phyloP scores from a whole-genome alignment of 2,888 invertebrate species.

The Hetaerina titia region DNA sequence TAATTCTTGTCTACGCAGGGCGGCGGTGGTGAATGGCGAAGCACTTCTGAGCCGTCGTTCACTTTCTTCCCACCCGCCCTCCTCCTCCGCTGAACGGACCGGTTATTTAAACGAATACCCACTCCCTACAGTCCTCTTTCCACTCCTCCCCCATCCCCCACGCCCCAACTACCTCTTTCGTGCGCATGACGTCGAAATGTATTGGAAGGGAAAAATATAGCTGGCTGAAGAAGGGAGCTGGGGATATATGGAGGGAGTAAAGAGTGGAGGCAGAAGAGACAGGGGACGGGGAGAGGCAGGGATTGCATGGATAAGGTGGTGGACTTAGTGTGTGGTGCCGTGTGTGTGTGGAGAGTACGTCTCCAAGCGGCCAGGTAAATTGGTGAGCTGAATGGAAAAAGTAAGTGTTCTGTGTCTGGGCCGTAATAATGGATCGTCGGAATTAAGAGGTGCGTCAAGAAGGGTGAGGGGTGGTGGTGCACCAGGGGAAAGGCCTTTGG shows the following conservation, averaged over 20 bases:
- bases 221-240: neutral
- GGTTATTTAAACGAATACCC: neutral
- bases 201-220: neutral
- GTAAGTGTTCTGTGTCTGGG: neutral
- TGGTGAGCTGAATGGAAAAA: neutral
- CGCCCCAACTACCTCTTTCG: neutral
- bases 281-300: neutral
- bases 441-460: neutral
- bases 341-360: neutral
- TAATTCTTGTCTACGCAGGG: slow-evolving; percentile 13
- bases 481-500: neutral
- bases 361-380: neutral
- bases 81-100: neutral
- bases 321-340: no score
- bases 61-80: neutral
- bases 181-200: slow-evolving; percentile 19
- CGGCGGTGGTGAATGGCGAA: neutral
- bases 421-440: neutral
- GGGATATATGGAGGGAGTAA: neutral
- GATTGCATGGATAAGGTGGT: no score
- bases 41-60: neutral
- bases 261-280: neutral
- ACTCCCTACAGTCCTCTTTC: neutral
- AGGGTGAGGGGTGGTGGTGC: neutral
- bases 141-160: neutral